Base-by-base conservation (phyloP, 2,888 invertebrate genomes). In the Neoaliturus tenellus region DNA sequence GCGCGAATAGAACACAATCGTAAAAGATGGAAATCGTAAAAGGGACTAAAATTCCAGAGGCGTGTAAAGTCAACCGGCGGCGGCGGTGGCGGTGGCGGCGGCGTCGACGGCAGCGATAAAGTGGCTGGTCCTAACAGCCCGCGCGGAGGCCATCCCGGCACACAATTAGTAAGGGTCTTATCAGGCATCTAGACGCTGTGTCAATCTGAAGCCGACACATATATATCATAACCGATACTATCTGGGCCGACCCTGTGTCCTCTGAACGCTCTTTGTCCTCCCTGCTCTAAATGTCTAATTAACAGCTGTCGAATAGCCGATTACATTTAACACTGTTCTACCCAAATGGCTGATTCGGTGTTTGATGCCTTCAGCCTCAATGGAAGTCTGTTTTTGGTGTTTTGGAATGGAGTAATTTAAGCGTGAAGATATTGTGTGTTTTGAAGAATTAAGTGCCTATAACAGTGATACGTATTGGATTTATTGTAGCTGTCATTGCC, bases 261-360 rank as follows among this genome's bases (percentile, higher is more conserved):
- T 14, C 31, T 6, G 31, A 28, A 6, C 8, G 28, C 17, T 25
- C 62, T 62, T 25, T 62, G 62, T 62, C 14, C 28, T 14, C 10
- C 1, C 55, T 23, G 55, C 55, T 25, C 23, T 55, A 55, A 55
- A 20, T 55, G 55, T 23, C 62, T 62, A 62, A 62, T 62, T 28
- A 62, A 62, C 62, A 62, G 62, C 62, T 62, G 62, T 62, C 62
- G 62, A 62, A 62, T 62, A 62, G 62, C 62, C 62, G 28, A 62
- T 62, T 62, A 62, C 28, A 12, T 17, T n/a, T 14, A 55, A 62
- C 62, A 62, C 62, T 31, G 62, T 62, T 62, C 31, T 28, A 62
- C 62, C 62, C 12, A 62, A 62, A 62, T n/a, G n/a, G n/a, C n/a
- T n/a, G n/a, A 41, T 41, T 41, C 41, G 14, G 41, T 10, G 41